Base-by-base conservation (phyloP, 2,888 invertebrate species). In the Eupithecia vulgata region DNA sequence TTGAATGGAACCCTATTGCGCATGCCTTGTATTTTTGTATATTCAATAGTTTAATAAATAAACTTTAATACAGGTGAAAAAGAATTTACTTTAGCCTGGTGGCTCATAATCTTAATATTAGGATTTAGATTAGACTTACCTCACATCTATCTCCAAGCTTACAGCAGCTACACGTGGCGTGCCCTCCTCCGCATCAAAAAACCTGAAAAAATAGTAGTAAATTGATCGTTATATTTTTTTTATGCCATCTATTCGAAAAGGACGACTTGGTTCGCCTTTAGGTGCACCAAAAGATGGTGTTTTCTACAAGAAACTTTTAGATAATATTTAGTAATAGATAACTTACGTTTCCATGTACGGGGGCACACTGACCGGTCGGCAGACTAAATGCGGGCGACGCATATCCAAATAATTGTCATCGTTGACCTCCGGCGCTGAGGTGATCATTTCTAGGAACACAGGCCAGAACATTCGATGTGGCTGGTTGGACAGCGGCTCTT, bases 101-200 rank as follows among this genome's bases (percentile, higher is more conserved):
- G 30, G 30, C 4, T 30, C 30, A 30, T 30, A 30, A 30, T 30
- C 30, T 3, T 30, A 30, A 30, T 30, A 30, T 3, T 30, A n/a
- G n/a, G n/a, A 7, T 52, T 57, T 12, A 48, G 21, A 52, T 78
- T n/a, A n/a, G n/a, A 88, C 92, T 90, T 82, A 93, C 93, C 89
- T 91, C 6, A 90, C 82, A 71, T 93, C 92, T 8, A 94, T 91
- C 81, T 93, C 93, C 52, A 93, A 84, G 30, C 90, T 92, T 74
- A 93, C 74, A 17, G 90, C 87, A 5, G 91, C 89, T 57, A 90
- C 86, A 65, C 92, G 91, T 0, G 92, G 90, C 65, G 91, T 92
- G 1, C 92, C 90, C 82, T 93, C 91, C 78, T 92, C 92, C n/a
- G n/a, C n/a, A 67, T 94, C 93, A 67, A 91, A 86, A 93, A 93